These are phyloP conservation scores for Larimichthys polyactis DNA, from an alignment of 2,113 vertebrate species.

Conservation along the genomic window DNA sequence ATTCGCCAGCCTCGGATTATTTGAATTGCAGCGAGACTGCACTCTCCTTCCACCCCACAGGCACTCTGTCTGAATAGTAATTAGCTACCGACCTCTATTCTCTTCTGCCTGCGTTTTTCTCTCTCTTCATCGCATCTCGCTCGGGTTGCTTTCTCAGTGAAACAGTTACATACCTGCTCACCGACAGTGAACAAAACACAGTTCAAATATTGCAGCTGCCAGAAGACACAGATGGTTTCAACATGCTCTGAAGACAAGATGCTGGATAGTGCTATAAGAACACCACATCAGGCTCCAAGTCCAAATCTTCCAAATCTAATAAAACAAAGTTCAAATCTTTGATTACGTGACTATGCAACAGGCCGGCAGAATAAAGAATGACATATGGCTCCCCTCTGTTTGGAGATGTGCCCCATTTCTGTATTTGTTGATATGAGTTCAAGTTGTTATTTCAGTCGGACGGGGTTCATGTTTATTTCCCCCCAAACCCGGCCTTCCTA, in stretches of 20 bases:
- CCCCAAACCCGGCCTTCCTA: constrained; percentile 8
- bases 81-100: constrained; percentile 61
- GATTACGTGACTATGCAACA: background rate
- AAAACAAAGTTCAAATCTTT: background rate
- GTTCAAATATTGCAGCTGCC: constrained; percentile 4
- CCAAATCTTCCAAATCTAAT: background rate
- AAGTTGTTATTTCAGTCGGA: constrained; percentile 25
- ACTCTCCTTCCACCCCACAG: constrained; percentile 53
- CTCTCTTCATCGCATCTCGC: constrained; percentile 31
- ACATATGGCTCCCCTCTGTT: constrained; percentile 17
- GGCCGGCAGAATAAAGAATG: constrained; percentile 2
- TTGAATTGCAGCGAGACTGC: constrained; percentile 56
- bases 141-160: constrained; percentile 18
- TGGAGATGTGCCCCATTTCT: constrained; percentile 26
- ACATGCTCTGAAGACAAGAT: background rate
- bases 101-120: constrained; percentile 20
- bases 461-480: constrained; percentile 14
- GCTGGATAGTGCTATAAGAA: background rate
- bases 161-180: no score
- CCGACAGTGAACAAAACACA: no score
- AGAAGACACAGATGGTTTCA: constrained; percentile 7
- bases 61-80: constrained; percentile 76
- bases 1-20: constrained; percentile 52
- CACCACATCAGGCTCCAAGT: background rate
- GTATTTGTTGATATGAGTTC: constrained; percentile 28